phyloP scores from a whole-genome alignment of 2,113 vertebrate genomes.

The Chamaetylas fuelleborni region DNA sequence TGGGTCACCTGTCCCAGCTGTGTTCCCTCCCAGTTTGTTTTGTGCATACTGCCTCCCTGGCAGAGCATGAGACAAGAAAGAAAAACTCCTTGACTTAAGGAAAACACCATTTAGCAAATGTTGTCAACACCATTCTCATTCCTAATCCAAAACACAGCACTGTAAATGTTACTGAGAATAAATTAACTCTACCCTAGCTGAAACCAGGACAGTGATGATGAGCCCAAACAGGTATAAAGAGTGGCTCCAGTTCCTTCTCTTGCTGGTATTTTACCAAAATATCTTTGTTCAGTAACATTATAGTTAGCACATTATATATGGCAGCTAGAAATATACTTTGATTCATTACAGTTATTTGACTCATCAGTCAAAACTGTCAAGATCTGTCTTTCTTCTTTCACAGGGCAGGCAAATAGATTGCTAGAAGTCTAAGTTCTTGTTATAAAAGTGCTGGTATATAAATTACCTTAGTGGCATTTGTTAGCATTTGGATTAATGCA shows the following conservation, averaged over 20 bases:
- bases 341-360: slow-evolving; percentile 12
- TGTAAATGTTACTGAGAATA: neutral
- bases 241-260: neutral
- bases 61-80: neutral
- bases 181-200: neutral
- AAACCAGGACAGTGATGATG: neutral
- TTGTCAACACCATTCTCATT: neutral
- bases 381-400: neutral
- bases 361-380: neutral
- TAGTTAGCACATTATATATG: neutral
- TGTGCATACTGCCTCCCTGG: neutral
- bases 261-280: neutral
- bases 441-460: neutral
- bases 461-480: neutral
- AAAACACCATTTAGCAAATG: neutral
- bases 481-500: neutral
- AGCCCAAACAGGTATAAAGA: neutral
- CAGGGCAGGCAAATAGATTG: neutral
- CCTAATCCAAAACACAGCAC: neutral
- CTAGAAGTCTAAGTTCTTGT: neutral
- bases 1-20: neutral
- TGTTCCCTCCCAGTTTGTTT: neutral
- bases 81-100: neutral
- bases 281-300: neutral
- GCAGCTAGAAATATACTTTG: slow-evolving; percentile 15